Base-by-base conservation (phyloP, 2,113 vertebrate genomes). In the Deroptyus accipitrinus region DNA sequence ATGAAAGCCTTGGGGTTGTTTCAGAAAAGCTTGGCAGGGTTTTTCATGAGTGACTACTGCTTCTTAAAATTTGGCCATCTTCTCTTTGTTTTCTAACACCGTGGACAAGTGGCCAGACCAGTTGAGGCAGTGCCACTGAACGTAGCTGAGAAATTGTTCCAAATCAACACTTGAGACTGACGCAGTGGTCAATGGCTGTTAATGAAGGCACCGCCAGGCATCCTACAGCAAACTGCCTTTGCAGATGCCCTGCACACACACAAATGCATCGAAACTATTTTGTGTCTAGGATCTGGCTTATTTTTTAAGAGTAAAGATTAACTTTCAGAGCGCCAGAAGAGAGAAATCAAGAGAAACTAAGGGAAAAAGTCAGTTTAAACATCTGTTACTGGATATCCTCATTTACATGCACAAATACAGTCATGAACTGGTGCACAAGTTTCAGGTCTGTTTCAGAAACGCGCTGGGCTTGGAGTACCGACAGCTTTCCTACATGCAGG, bases 241-340 rank as follows among this genome's bases (percentile, higher is more conserved):
- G 39, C 42, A 0, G 0, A 57, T 35, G 52, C 15, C 39, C 39
- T 31, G 62, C 66, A 35, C 1, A 2, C 1, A 9, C 35, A 51
- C 2, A 51, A n/a, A 70, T 8, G 27, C 17, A 22, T 54, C 46
- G 41, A 41, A 88, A 37, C 1, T 0, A 23, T 27, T 83, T 68
- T 55, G 33, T 39, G 22, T 76, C 42, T 35, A 54, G 35, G 19
- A 82, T 19, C 23, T 6, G 10, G 33, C 14, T 72, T 73, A 6
- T 59, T 52, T 67, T 25, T 33, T 7, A 78, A 69, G 39, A 67
- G 17, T n/a, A 46, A 55, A 74, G 27, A 17, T 23, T 49, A 83
- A 63, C 33, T 75, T 75, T 46, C 23, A 67, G 69, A 67, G 62
- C 39, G 61, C 12, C n/a, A n/a, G 49, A 87, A 77, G 25, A 28